These are phyloP conservation scores for Elaphurus davidianus DNA, from an alignment of 2,113 vertebrate species.

Conservation along the genomic window DNA sequence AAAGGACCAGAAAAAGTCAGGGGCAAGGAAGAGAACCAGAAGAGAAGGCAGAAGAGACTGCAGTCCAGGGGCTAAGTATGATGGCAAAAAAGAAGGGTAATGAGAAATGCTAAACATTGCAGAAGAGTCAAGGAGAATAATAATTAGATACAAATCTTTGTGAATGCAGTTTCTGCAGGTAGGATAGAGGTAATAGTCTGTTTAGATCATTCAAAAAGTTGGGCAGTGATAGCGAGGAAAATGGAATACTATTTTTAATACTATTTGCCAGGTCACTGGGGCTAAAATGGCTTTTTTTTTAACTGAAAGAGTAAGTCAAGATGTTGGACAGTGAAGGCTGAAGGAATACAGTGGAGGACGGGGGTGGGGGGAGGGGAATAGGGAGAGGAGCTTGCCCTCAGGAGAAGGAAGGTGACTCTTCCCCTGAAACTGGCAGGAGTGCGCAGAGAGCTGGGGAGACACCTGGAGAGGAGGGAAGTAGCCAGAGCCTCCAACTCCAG, in stretches of 20 bases:
- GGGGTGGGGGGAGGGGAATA: not conserved
- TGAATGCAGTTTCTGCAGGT: not conserved
- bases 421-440: not conserved
- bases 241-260: not conserved
- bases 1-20: not conserved
- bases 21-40: not conserved
- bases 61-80: not conserved
- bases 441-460: not conserved
- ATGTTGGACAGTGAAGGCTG: not conserved
- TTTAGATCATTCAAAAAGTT: not conserved
- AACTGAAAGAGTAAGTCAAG: not conserved
- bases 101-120: not conserved
- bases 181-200: not conserved
- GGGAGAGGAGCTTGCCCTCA: too few relatives aligned
- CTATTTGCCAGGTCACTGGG: not conserved
- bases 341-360: rapidly evolving
- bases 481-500: not conserved
- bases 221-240: not conserved
- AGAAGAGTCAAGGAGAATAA: not conserved
- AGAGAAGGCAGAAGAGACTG: not conserved
- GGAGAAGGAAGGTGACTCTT: not conserved
- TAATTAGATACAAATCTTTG: not conserved
- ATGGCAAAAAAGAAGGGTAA: not conserved
- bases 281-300: not conserved
- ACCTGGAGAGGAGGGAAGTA: not conserved